These are phyloP conservation scores for Eufriesea mexicana DNA, from an alignment of 1,140 invertebrate genomes.

Conservation along the genomic window DNA sequence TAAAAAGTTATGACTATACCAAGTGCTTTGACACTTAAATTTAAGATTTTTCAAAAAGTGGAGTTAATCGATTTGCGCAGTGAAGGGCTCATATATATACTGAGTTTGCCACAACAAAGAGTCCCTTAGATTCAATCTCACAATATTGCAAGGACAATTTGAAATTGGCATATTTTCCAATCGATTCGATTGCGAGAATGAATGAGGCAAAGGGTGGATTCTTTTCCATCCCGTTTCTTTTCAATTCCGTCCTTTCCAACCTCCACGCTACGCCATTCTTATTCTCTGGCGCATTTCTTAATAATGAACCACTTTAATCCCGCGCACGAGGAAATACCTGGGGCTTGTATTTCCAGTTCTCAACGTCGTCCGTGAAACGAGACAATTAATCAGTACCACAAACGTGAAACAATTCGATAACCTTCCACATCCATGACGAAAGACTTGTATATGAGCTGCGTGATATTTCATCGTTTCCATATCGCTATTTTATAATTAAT, in stretches of 20 bases:
- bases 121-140: too few relatives aligned
- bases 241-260: constrained; percentile 34
- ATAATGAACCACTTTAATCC: constrained; percentile 70
- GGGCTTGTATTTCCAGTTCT: constrained; percentile 40
- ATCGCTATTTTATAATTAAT: too few relatives aligned
- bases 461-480: background rate
- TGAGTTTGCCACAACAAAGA: too few relatives aligned
- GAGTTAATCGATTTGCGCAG: too few relatives aligned
- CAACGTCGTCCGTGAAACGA: constrained; percentile 36
- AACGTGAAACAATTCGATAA: constrained; percentile 47
- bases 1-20: too few relatives aligned
- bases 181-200: constrained; percentile 31
- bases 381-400: constrained; percentile 59
- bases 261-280: constrained; percentile 21
- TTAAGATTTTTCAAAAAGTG: too few relatives aligned
- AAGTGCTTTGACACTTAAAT: too few relatives aligned
- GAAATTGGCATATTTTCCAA: constrained; percentile 44
- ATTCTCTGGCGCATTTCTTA: constrained; percentile 63
- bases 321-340: constrained; percentile 45
- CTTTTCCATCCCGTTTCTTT: constrained; percentile 39
- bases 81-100: too few relatives aligned
- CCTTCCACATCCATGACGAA: background rate
- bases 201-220: constrained; percentile 35
- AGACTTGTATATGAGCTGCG: too few relatives aligned
- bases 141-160: constrained; percentile 15